These are phyloP conservation scores for Xyrauchen texanus DNA, from an alignment of 2,113 vertebrate species.

Conservation along the genomic window DNA sequence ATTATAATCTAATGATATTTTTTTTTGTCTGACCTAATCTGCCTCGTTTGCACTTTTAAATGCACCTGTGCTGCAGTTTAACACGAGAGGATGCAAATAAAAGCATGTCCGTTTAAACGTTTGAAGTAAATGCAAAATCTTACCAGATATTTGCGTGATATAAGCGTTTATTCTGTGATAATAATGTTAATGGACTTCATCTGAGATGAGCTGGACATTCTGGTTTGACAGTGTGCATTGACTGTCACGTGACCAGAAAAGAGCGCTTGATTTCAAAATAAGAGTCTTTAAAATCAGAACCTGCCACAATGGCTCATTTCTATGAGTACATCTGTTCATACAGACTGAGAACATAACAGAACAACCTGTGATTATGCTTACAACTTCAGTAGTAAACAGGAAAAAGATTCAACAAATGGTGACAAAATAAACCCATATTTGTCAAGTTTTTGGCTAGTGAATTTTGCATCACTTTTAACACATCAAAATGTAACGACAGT, in stretches of 20 bases:
- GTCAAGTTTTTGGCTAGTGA: too few species aligned
- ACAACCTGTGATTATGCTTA: too few species aligned
- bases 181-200: neutral
- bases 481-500: too few species aligned
- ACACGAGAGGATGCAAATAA: neutral
- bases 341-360: too few species aligned
- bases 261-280: neutral
- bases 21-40: too few species aligned
- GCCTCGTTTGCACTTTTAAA: slow-evolving; percentile 3
- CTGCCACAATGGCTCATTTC: too few species aligned
- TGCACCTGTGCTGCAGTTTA: neutral
- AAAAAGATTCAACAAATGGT: too few species aligned
- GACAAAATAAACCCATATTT: too few species aligned
- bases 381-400: too few species aligned
- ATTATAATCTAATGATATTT: too few species aligned
- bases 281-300: neutral
- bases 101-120: neutral
- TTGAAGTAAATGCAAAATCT: neutral
- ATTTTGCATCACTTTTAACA: too few species aligned
- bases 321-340: too few species aligned
- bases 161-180: neutral
- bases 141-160: neutral
- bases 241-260: slow-evolving; percentile 17
- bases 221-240: slow-evolving; percentile 9
- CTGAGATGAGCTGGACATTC: slow-evolving; percentile 25